phyloP scores from a whole-genome alignment of 2,797 vertebrate genomes.

The Aselliscus stoliczkanus region DNA sequence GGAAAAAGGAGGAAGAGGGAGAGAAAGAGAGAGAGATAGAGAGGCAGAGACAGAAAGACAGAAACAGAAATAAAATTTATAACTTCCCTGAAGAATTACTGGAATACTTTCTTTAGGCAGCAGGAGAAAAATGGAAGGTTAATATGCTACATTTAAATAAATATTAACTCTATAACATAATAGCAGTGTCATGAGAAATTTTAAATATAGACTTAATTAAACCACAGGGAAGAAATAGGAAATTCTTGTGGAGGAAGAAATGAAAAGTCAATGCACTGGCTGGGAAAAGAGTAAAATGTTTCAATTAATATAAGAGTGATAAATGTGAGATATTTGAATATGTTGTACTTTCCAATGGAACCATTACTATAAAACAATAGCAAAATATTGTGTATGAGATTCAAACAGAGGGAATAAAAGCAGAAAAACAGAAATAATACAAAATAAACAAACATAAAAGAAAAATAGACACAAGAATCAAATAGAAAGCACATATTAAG shows the following conservation, averaged over 20 bases:
- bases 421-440: not conserved
- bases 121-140: not conserved
- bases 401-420: not conserved
- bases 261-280: not conserved
- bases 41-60: not conserved
- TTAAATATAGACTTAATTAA: not conserved
- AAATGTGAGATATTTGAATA: not conserved
- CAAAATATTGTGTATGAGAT: not conserved
- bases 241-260: not conserved
- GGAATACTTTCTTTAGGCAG: not conserved
- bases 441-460: not conserved
- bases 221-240: not conserved
- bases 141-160: not conserved
- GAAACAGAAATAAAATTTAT: not conserved
- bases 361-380: not conserved
- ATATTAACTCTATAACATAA: not conserved
- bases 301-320: not conserved
- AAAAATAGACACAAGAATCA: not conserved
- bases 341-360: not conserved
- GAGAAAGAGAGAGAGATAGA: not conserved
- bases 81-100: not conserved
- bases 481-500: not conserved
- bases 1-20: fast-evolving
- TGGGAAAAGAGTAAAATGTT: not conserved
- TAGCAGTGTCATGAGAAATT: not conserved